These are phyloP conservation scores for Chironex yamaguchii DNA, from an alignment of 30 jellyfish, hydroid and myxozoan genomes.

Conservation along the genomic window DNA sequence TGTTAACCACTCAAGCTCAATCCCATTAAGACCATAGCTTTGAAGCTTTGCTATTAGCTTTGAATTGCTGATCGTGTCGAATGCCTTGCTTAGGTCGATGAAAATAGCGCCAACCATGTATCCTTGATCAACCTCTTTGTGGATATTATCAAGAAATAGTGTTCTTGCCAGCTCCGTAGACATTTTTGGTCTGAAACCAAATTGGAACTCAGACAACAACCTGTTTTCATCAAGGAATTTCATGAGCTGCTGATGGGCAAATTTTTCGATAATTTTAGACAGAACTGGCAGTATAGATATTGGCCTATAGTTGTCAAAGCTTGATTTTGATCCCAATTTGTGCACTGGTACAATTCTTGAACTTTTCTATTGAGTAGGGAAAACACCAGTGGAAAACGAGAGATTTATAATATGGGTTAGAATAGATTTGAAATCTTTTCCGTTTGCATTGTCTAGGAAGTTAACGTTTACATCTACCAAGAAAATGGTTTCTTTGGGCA, in stretches of 20 bases:
- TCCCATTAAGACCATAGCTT: constrained; percentile 44
- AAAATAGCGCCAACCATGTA: constrained; percentile 62
- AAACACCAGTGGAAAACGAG: no score
- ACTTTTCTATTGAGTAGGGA: no score
- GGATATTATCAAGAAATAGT: constrained; percentile 56
- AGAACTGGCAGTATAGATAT: constrained; percentile 35
- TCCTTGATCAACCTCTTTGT: constrained; percentile 46
- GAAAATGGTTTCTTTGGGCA: constrained; percentile 58
- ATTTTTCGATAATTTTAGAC: constrained; percentile 46
- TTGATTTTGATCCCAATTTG: constrained; percentile 15
- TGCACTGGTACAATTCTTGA: no score
- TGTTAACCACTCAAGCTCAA: constrained; percentile 74
- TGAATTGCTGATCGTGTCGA: constrained; percentile 65
- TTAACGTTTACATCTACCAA: constrained; percentile 61
- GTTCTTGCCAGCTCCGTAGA: constrained; percentile 73
- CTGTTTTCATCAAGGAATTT: constrained; percentile 51
- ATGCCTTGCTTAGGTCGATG: constrained; percentile 69
- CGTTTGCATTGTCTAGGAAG: constrained; percentile 41
- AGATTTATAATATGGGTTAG: constrained; percentile 22
- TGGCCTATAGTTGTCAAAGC: constrained; percentile 53
- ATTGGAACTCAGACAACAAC: constrained; percentile 53
- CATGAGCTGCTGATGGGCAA: constrained; percentile 56
- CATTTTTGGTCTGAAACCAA: constrained; percentile 57
- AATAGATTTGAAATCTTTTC: constrained; percentile 45
- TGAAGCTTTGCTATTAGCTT: constrained; percentile 41